phyloP scores from a whole-genome alignment of 2,888 invertebrate genomes.

The Chymomyza amoena region DNA sequence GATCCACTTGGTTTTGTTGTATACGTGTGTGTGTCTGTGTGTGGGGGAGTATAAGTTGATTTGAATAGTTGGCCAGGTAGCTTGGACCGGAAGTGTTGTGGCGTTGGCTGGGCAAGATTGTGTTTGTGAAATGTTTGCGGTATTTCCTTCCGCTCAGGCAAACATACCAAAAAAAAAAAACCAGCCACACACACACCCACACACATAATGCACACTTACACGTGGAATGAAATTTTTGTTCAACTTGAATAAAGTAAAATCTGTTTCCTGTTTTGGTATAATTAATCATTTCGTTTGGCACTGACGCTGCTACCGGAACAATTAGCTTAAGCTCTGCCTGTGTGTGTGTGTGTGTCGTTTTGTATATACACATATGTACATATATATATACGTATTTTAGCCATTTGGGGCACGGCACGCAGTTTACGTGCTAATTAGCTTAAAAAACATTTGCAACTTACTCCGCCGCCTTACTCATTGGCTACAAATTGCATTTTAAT shows the following conservation, averaged over 20 bases:
- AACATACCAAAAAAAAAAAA: neutral
- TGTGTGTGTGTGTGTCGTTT: neutral
- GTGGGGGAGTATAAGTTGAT: conserved; percentile 34
- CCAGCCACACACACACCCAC: neutral
- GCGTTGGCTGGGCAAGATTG: conserved; percentile 10
- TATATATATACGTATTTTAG: neutral
- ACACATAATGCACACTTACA: neutral
- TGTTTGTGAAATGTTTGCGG: conserved; percentile 71
- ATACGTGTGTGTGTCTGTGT: neutral
- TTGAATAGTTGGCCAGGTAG: conserved; percentile 59
- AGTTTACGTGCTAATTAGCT: conserved; percentile 69
- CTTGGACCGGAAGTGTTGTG: conserved; percentile 30
- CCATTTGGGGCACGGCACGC: conserved; percentile 55
- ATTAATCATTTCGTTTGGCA: conserved; percentile 66
- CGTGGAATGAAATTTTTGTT: conserved; percentile 8
- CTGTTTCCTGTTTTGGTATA: conserved; percentile 72
- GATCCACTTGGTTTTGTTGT: too few relatives aligned
- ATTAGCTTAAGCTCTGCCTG: conserved; percentile 50
- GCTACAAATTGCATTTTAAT: conserved; percentile 61
- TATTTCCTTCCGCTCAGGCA: conserved; percentile 64
- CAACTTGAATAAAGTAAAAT: conserved; percentile 71
- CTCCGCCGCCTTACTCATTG: neutral
- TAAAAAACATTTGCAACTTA: conserved; percentile 32
- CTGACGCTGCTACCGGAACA: conserved; percentile 62
- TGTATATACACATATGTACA: neutral